A percentile compares a stretch with the other conserved stretches of the same genome.
phyloP scores from a whole-genome alignment of 1,140 invertebrate genomes.

The Vanessa tameamea region DNA sequence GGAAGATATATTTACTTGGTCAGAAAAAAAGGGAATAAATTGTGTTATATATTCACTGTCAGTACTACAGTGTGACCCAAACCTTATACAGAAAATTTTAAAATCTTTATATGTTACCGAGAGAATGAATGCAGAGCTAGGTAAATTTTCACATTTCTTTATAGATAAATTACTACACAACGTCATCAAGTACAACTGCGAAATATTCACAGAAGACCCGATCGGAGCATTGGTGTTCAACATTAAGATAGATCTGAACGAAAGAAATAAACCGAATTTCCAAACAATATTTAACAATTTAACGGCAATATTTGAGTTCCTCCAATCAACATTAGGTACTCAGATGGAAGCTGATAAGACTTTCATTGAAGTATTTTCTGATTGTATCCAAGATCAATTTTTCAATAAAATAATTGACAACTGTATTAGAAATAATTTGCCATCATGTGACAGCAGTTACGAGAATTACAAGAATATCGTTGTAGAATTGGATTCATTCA shows the following conservation, averaged over 20 bases:
- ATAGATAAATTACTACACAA: slow-evolving; percentile 63
- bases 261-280: slow-evolving; percentile 60
- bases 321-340: slow-evolving; percentile 65
- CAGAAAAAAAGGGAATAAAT: slow-evolving; percentile 56
- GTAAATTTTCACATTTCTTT: slow-evolving; percentile 69
- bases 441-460: slow-evolving; percentile 66
- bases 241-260: slow-evolving; percentile 67
- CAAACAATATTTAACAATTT: slow-evolving; percentile 74
- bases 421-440: slow-evolving; percentile 67
- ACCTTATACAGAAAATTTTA: slow-evolving; percentile 61
- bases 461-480: slow-evolving; percentile 69
- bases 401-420: slow-evolving; percentile 71
- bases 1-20: slow-evolving; percentile 70
- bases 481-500: slow-evolving; percentile 70
- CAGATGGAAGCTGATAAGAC: slow-evolving; percentile 61
- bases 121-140: slow-evolving; percentile 62
- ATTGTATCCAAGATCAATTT: slow-evolving; percentile 60
- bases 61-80: slow-evolving; percentile 66
- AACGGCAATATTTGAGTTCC: slow-evolving; percentile 73
- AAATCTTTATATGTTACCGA: slow-evolving; percentile 62
- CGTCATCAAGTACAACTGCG: slow-evolving; percentile 69
- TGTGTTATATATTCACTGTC: slow-evolving; percentile 64
- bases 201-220: slow-evolving; percentile 72
- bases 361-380: slow-evolving; percentile 66
- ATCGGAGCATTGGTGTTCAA: slow-evolving; percentile 68